Conservation (phyloP, 2,113 vertebrate genomes). For the Larimichthys polyactis region DNA sequence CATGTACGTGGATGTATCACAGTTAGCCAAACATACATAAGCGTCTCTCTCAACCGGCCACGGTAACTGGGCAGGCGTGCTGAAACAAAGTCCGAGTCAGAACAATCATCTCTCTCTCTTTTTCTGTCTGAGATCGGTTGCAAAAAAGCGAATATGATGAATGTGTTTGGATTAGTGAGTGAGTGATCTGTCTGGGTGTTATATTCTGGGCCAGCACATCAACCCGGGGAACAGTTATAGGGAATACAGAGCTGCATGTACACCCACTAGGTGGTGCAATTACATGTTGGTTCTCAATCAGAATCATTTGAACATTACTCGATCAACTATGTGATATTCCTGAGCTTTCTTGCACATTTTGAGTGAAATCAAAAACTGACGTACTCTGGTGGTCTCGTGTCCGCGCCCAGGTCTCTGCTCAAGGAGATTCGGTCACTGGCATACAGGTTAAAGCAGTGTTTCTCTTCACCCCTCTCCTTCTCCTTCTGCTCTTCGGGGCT, state of each 20-base stretch:
- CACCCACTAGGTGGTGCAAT: constrained; percentile 64
- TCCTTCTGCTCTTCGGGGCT: constrained; percentile 91
- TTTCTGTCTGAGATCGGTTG: constrained; percentile 63
- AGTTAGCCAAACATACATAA: constrained; percentile 74
- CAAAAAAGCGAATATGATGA: constrained; percentile 59
- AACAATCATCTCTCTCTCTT: constrained; percentile 71
- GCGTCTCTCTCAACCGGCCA: constrained; percentile 59
- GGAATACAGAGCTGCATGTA: background rate
- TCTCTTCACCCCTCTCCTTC: constrained; percentile 91
- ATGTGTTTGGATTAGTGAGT: constrained; percentile 50
- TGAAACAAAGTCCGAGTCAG: constrained; percentile 69
- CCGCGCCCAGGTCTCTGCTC: constrained; percentile 95
- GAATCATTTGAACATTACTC: constrained; percentile 6
- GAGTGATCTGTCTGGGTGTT: constrained; percentile 26
- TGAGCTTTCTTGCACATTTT: background rate
- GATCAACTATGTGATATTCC: background rate
- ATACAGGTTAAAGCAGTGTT: constrained; percentile 98
- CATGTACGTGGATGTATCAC: constrained; percentile 36
- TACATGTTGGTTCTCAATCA: constrained; percentile 2
- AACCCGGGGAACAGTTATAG: background rate
- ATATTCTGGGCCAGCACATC: constrained; percentile 15
- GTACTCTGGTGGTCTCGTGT: constrained; percentile 98
- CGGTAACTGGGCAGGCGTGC: constrained; percentile 68
- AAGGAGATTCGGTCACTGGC: constrained; percentile 97
- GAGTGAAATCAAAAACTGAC: constrained; percentile 69